A percentile compares a stretch with the other conserved stretches of the same genome.
phyloP scores from a whole-genome alignment of 2,888 invertebrate genomes.

The Rhagonycha fulva region DNA sequence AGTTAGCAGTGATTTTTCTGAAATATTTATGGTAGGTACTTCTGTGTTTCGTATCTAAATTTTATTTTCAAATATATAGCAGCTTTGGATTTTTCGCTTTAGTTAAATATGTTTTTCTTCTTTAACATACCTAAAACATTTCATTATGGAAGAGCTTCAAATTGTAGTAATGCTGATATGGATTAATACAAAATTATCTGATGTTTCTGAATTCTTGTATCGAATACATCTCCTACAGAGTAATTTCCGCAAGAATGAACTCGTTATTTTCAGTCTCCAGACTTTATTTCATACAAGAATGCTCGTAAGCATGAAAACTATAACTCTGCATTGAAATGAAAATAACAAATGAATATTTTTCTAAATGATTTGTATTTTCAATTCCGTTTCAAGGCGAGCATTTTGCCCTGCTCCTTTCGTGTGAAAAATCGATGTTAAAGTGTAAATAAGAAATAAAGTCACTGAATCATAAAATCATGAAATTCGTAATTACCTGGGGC shows the following conservation, averaged over 20 bases:
- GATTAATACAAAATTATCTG: not conserved
- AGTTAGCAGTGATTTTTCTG: conserved; percentile 24
- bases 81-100: not conserved
- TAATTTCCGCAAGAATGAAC: not conserved
- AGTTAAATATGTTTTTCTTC: not conserved
- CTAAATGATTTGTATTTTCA: conserved; percentile 9
- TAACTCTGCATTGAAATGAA: not conserved
- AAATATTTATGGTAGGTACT: conserved; percentile 11
- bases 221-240: not conserved
- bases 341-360: not conserved
- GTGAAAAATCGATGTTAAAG: conserved; percentile 8
- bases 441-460: conserved; percentile 14
- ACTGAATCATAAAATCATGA: conserved; percentile 18
- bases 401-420: not conserved
- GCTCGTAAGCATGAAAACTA: not conserved
- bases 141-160: not conserved
- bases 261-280: not conserved
- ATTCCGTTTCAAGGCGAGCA: conserved; percentile 8
- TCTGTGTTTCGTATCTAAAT: conserved; percentile 17
- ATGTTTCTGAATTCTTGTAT: not conserved
- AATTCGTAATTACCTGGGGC: conserved; percentile 16
- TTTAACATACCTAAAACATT: not conserved
- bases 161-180: not conserved
- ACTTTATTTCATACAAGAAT: not conserved
- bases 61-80: conserved; percentile 4